Evolutionary conservation across 37 sponge, comb jelly and placozoan genomes (phyloP).

Genomic region (Dysidea cf. avara): DNA sequence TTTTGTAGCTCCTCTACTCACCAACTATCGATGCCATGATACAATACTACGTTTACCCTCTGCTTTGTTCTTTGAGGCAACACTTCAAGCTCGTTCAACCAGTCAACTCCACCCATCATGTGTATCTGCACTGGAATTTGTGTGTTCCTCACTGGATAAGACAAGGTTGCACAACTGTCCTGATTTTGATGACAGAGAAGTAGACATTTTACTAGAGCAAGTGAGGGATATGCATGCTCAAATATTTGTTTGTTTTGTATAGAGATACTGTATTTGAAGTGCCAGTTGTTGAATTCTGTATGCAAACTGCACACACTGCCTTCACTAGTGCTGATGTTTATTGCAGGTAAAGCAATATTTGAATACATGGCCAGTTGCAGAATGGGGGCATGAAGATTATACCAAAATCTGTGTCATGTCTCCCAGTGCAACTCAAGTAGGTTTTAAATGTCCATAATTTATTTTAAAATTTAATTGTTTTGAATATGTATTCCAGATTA

Average conservation of each 20-base stretch:
- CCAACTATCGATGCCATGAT: slow-evolving; percentile 20
- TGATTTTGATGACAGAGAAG: too few relatives aligned
- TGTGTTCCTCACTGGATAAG: slow-evolving; percentile 13
- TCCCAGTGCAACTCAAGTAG: slow-evolving; percentile 37
- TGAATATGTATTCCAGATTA: too few relatives aligned
- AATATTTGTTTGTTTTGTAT: too few relatives aligned
- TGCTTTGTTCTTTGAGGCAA: slow-evolving; percentile 16
- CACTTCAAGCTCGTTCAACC: not conserved
- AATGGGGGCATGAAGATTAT: slow-evolving; percentile 21
- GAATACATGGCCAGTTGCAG: slow-evolving; percentile 33
- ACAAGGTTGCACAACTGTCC: not conserved
- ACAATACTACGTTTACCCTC: slow-evolving; percentile 19
- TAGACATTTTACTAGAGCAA: too few relatives aligned
- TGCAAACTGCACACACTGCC: too few relatives aligned
- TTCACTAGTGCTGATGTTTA: too few relatives aligned
- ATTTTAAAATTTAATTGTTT: too few relatives aligned
- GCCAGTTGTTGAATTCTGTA: too few relatives aligned
- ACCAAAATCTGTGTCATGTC: slow-evolving; percentile 41
- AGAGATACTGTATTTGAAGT: too few relatives aligned
- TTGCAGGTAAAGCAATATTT: slow-evolving; percentile 15
- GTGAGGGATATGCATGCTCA: too few relatives aligned
- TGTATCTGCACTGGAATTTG: slow-evolving; percentile 7
- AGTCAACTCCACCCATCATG: not conserved
- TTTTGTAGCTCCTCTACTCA: too few relatives aligned
- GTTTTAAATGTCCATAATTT: too few relatives aligned